A percentile compares a stretch with the other conserved stretches of the same genome.
Conservation (phyloP, 1,140 invertebrate species). For the Cepaea nemoralis region DNA sequence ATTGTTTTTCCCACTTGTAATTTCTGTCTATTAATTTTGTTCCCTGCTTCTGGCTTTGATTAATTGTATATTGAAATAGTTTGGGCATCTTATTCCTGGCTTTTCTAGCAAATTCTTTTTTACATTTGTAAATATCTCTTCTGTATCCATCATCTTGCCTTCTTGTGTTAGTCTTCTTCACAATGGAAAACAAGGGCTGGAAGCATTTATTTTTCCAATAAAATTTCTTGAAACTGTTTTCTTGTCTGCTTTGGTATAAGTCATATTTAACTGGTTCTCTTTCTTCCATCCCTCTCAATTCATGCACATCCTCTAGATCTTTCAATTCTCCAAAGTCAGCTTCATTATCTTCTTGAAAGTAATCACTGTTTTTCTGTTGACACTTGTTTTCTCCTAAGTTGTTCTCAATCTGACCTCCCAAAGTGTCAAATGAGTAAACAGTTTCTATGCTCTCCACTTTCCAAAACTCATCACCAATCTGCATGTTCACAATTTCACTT, state of each 20-base stretch:
- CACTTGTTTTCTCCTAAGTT: background rate
- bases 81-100: background rate
- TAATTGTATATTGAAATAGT: background rate
- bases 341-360: background rate
- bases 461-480: too few relatives aligned
- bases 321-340: background rate
- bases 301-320: background rate
- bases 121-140: background rate
- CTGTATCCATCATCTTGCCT: background rate
- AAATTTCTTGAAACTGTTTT: background rate
- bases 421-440: background rate
- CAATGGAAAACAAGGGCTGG: background rate
- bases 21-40: background rate
- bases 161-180: background rate
- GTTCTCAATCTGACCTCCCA: background rate
- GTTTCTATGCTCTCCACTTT: too few relatives aligned
- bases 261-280: background rate
- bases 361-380: background rate
- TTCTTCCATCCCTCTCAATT: background rate
- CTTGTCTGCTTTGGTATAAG: background rate
- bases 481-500: too few relatives aligned
- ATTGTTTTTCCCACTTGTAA: background rate
- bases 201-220: background rate
- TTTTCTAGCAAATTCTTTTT: background rate
- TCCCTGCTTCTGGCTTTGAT: background rate